phyloP scores from a whole-genome alignment of 2,797 vertebrate species.

The Podargus strigoides region DNA sequence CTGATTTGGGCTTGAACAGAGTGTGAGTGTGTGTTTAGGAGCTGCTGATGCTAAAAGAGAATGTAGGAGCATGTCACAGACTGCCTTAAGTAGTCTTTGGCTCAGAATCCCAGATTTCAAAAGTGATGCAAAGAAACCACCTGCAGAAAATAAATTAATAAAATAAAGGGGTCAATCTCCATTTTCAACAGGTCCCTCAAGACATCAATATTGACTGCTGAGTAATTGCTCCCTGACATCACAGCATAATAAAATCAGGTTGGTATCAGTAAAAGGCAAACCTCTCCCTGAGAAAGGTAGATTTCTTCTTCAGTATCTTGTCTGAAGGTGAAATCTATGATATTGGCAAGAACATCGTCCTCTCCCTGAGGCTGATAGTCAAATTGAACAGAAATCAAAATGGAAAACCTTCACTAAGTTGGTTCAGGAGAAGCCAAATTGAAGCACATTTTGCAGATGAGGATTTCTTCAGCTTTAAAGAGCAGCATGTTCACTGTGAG shows the following conservation, averaged over 20 bases:
- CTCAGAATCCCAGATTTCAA: neutral
- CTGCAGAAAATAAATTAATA: neutral
- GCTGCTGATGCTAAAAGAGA: neutral
- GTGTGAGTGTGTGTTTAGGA: neutral
- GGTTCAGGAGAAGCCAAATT: neutral
- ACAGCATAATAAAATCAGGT: neutral
- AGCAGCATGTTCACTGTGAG: neutral
- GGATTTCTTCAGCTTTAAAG: neutral
- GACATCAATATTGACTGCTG: neutral
- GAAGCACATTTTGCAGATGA: neutral
- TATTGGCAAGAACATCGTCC: neutral
- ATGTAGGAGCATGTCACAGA: neutral
- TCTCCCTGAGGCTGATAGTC: neutral
- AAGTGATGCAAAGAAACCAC: neutral
- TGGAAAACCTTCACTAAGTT: neutral
- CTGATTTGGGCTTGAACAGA: neutral
- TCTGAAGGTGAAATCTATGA: conserved; percentile 24
- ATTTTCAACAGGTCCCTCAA: neutral
- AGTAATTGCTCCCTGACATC: neutral
- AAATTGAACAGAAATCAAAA: conserved; percentile 16
- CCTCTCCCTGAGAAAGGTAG: neutral
- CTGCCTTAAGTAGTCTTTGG: neutral
- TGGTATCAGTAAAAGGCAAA: conserved; percentile 3
- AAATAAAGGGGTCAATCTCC: neutral
- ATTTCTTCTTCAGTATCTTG: conserved; percentile 14